These are phyloP conservation scores for Buteo buteo DNA, from an alignment of 2,113 vertebrate species.

Conservation along the genomic window DNA sequence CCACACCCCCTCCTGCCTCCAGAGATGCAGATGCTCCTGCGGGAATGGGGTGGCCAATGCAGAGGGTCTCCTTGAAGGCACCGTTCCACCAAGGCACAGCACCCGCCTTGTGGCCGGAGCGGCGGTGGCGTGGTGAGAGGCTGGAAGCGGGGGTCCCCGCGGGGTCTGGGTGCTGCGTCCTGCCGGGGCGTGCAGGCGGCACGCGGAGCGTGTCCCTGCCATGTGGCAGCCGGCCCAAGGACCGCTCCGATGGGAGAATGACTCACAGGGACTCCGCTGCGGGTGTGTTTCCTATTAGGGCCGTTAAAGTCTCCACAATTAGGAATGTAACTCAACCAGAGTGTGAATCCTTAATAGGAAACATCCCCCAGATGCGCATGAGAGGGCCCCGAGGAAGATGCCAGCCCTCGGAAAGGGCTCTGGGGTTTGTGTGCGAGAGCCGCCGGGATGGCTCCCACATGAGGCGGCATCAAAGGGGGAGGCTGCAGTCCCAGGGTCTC, in stretches of 20 bases:
- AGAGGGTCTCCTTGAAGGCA: fast-evolving
- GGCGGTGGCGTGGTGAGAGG: not conserved
- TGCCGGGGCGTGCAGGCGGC: fast-evolving
- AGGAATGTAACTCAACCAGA: slow-evolving; percentile 66
- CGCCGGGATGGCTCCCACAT: slow-evolving; percentile 53
- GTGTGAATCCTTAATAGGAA: slow-evolving; percentile 71
- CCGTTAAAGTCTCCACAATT: slow-evolving; percentile 61
- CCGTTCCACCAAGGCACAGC: fast-evolving
- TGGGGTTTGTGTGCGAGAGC: not conserved
- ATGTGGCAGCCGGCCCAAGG: not conserved
- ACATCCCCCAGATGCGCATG: slow-evolving; percentile 34
- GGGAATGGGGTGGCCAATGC: fast-evolving
- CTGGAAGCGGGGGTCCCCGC: fast-evolving
- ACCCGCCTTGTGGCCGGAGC: fast-evolving
- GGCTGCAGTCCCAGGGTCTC: slow-evolving; percentile 15
- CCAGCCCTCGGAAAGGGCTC: slow-evolving; percentile 19
- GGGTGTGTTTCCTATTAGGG: slow-evolving; percentile 67
- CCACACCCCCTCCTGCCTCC: not conserved
- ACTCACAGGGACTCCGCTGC: slow-evolving; percentile 19
- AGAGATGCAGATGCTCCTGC: not conserved
- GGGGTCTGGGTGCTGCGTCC: not conserved
- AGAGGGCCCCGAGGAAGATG: slow-evolving; percentile 50
- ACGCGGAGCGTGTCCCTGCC: not conserved
- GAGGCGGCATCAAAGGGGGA: slow-evolving; percentile 51
- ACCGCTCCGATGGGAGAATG: not conserved